phyloP scores from a whole-genome alignment of 1,140 invertebrate species.

The Lasioglossum baleicum region DNA sequence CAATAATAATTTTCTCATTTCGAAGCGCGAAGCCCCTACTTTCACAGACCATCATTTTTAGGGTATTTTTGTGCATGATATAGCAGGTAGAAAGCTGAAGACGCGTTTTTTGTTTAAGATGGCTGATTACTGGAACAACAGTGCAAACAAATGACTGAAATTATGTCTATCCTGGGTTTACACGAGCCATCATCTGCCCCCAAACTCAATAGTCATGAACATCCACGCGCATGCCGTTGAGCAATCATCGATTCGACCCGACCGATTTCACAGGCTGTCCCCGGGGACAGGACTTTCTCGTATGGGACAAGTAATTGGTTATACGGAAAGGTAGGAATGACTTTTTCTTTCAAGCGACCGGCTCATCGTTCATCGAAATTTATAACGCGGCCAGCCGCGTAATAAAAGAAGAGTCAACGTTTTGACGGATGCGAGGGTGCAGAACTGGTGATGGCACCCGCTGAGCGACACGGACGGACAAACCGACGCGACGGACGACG shows the following conservation, averaged over 20 bases:
- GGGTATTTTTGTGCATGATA: too few relatives aligned
- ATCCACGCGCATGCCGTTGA: background rate
- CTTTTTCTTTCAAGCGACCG: constrained; percentile 13
- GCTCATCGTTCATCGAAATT: constrained; percentile 58
- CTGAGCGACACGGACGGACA: constrained; percentile 71
- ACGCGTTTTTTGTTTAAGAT: too few relatives aligned
- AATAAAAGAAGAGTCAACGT: constrained; percentile 65
- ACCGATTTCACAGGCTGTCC: background rate
- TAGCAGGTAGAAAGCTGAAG: too few relatives aligned
- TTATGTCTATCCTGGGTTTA: too few relatives aligned
- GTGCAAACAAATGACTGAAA: too few relatives aligned
- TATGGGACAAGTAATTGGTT: constrained; percentile 39
- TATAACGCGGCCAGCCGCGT: constrained; percentile 57
- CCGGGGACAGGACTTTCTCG: constrained; percentile 18
- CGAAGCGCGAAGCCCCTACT: too few relatives aligned
- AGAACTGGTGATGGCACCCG: constrained; percentile 75
- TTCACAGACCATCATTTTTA: too few relatives aligned
- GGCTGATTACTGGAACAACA: too few relatives aligned
- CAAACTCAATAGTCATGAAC: too few relatives aligned
- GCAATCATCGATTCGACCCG: constrained; percentile 9
- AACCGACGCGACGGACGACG: constrained; percentile 47
- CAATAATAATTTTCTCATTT: too few relatives aligned
- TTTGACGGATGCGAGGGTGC: constrained; percentile 76
- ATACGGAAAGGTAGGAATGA: constrained; percentile 31
- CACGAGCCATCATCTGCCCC: too few relatives aligned